Conservation (phyloP, 2,888 invertebrate species). For the Tenthredo livida region DNA sequence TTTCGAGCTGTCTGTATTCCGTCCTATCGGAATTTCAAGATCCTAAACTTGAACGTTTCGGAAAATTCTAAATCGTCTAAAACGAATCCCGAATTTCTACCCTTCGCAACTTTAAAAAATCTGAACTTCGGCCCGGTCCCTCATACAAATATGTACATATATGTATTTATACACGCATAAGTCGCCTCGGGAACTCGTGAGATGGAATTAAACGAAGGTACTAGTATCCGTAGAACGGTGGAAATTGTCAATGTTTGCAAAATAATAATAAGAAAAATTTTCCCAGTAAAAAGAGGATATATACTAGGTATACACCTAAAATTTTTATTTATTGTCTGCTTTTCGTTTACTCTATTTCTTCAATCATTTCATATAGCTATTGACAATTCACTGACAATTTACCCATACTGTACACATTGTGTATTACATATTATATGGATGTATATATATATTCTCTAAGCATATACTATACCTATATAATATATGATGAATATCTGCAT, state of each 20-base stretch:
- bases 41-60: no score
- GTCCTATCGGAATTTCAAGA: no score
- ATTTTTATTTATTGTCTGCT: background rate
- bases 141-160: background rate
- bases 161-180: background rate
- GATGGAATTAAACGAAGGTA: background rate
- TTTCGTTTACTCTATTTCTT: background rate
- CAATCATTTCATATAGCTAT: background rate
- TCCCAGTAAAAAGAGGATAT: no score
- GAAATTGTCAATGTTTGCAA: background rate
- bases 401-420: no score
- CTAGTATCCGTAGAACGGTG: conserved; percentile 7
- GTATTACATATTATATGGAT: background rate
- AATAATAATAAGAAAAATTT: background rate
- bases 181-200: conserved; percentile 13
- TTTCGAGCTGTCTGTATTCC: no score
- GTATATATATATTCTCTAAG: background rate
- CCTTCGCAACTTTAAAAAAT: no score
- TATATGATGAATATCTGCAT: conserved; percentile 2
- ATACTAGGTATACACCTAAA: no score
- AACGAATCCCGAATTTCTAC: no score
- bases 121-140: no score
- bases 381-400: background rate
- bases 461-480: background rate
- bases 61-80: no score